Evolutionary conservation across 1,140 invertebrate genomes (phyloP).

Genomic region (Drosophila burlai): DNA sequence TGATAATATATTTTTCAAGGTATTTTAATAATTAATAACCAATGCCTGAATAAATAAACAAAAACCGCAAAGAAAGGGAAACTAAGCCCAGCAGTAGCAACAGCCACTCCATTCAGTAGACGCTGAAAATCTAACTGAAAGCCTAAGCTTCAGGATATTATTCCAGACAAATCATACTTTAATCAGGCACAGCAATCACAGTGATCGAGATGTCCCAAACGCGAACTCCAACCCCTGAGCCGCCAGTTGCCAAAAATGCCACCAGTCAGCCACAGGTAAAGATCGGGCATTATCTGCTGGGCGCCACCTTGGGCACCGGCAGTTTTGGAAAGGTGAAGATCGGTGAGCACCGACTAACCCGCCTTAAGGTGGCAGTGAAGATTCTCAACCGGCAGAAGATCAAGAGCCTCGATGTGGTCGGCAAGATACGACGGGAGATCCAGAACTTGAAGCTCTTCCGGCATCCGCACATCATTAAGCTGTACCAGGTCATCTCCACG

Average conservation of each 20-base stretch:
- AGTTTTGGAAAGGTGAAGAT: conserved; percentile 99
- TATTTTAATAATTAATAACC: not conserved
- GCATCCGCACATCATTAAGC: conserved; percentile 99
- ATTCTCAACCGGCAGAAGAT: conserved; percentile 99
- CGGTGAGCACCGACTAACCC: conserved; percentile 98
- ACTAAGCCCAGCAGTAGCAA: not conserved
- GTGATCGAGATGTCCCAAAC: conserved; percentile 64
- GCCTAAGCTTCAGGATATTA: too few species aligned
- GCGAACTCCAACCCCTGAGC: conserved; percentile 68
- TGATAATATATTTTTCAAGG: conserved; percentile 3
- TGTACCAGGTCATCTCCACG: conserved; percentile 97
- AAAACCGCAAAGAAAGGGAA: conserved; percentile 18
- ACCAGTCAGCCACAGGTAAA: conserved; percentile 91
- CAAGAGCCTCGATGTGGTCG: conserved; percentile 99
- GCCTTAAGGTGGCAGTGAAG: conserved; percentile 99
- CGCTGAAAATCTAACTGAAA: too few species aligned
- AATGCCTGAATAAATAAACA: conserved; percentile 37
- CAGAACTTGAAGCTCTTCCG: conserved; percentile 99
- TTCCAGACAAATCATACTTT: too few species aligned
- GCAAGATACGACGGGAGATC: conserved; percentile 99
- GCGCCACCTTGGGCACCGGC: conserved; percentile 95
- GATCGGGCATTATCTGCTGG: conserved; percentile 96
- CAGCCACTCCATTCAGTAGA: not conserved
- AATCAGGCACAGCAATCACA: not conserved
- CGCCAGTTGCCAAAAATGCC: conserved; percentile 37